Conservation (phyloP, 1,140 invertebrate genomes). For the Drosophila varians region DNA sequence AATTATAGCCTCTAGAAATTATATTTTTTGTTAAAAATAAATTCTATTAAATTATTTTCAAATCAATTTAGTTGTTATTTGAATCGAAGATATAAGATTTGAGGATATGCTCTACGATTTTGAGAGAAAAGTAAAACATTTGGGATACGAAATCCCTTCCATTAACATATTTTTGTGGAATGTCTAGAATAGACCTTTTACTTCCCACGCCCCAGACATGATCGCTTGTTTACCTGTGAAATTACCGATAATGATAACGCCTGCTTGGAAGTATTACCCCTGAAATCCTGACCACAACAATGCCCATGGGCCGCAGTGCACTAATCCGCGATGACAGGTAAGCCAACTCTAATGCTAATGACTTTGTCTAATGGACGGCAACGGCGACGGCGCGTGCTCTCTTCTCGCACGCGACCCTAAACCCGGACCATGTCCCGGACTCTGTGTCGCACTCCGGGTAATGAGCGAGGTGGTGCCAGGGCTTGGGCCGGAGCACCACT, state of each 20-base stretch:
- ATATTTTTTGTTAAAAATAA: conserved; percentile 70
- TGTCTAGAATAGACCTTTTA: neutral
- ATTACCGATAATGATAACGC: conserved; percentile 14
- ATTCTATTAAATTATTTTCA: conserved; percentile 78
- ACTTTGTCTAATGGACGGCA: conserved; percentile 51
- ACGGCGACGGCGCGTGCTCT: conserved; percentile 11
- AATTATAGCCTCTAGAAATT: conserved; percentile 50
- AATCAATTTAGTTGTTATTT: too few relatives aligned
- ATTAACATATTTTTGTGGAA: too few relatives aligned
- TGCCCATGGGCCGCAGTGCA: conserved; percentile 16
- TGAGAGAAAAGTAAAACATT: too few relatives aligned
- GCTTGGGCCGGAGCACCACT: conserved; percentile 29
- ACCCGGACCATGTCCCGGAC: too few relatives aligned
- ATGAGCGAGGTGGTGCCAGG: conserved; percentile 54
- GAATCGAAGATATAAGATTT: too few relatives aligned
- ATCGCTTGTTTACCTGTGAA: conserved; percentile 33
- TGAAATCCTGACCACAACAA: conserved; percentile 58
- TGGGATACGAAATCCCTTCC: neutral
- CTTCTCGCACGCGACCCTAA: conserved; percentile 1
- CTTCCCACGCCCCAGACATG: conserved; percentile 9
- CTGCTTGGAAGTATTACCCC: conserved; percentile 35
- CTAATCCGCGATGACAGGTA: conserved; percentile 75
- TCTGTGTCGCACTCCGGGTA: conserved; percentile 58
- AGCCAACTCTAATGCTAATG: conserved; percentile 71
- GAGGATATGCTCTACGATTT: too few relatives aligned